A percentile compares a stretch with the other conserved stretches of the same genome.
Conservation (phyloP, 2,113 vertebrate species). For the Eulemur macaco region DNA sequence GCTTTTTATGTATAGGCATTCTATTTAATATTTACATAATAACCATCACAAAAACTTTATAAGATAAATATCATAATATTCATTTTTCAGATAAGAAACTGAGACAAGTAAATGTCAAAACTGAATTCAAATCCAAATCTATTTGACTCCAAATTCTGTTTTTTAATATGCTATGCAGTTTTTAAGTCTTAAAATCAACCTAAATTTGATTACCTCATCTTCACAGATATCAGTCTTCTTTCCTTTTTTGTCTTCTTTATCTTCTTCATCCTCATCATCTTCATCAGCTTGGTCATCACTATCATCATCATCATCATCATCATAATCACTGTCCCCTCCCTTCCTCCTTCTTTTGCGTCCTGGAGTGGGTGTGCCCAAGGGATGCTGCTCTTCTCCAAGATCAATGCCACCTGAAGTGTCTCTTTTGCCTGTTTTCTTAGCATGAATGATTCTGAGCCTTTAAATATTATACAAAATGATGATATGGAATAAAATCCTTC, state of each 20-base stretch:
- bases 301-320: conserved; percentile 92
- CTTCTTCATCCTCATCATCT: conserved; percentile 93
- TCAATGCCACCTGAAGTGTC: conserved; percentile 83
- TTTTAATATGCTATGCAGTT: not conserved
- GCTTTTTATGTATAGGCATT: not conserved
- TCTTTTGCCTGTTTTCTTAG: conserved; percentile 91
- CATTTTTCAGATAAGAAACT: conserved; percentile 43
- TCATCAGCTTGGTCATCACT: conserved; percentile 95
- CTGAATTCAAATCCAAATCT: not conserved
- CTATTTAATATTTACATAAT: not conserved
- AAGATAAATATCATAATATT: not conserved
- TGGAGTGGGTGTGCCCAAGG: conserved; percentile 81
- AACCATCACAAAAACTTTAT: not conserved
- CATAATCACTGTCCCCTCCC: conserved; percentile 91
- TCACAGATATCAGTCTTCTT: conserved; percentile 93
- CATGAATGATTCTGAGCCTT: conserved; percentile 93
- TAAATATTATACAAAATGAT: conserved; percentile 53
- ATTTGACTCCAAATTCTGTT: not conserved
- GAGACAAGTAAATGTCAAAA: not conserved
- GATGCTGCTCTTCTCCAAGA: conserved; percentile 86
- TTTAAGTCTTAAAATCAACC: not conserved
- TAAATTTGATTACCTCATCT: conserved; percentile 89
- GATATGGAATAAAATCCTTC: not conserved
- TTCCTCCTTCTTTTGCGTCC: conserved; percentile 91
- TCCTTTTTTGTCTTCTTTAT: conserved; percentile 93